Conservation (phyloP, 2,888 invertebrate genomes). For the Marasmarcha lunaedactyla region DNA sequence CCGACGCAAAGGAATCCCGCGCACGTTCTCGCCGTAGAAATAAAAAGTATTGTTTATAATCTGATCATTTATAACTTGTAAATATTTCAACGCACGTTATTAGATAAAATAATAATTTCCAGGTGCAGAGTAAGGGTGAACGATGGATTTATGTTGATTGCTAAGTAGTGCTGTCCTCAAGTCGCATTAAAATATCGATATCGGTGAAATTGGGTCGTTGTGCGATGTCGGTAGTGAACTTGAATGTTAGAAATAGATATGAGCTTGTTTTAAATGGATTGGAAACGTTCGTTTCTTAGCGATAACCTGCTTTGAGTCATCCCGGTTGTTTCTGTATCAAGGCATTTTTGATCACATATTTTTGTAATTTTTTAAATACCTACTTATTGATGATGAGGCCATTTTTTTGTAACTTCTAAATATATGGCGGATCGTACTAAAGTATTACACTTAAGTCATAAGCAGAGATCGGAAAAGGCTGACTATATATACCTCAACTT, state of each 20-base stretch:
- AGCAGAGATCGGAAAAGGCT: too few species aligned
- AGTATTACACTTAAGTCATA: too few species aligned
- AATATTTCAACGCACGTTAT: constrained; percentile 19
- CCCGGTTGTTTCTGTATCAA: too few species aligned
- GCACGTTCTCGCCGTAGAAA: constrained; percentile 14
- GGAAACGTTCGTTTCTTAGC: too few species aligned
- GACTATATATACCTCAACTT: too few species aligned
- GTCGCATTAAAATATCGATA: constrained; percentile 8
- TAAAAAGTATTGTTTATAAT: constrained; percentile 15
- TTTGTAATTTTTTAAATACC: too few species aligned
- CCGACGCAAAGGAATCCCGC: constrained; percentile 13
- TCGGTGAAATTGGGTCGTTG: constrained; percentile 5
- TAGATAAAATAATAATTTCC: constrained; percentile 19
- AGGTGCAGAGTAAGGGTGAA: constrained; percentile 10
- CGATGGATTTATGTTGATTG: constrained; percentile 15
- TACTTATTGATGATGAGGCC: too few species aligned
- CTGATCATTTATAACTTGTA: constrained; percentile 16
- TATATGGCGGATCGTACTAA: too few species aligned
- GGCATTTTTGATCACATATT: too few species aligned
- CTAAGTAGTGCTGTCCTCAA: constrained; percentile 19
- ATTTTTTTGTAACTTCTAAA: too few species aligned
- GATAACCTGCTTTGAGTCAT: too few species aligned
- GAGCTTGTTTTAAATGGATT: too few species aligned
- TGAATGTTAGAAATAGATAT: constrained; percentile 7
- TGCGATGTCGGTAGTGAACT: constrained; percentile 10